These are phyloP conservation scores for Pseudomyrmex gracilis DNA, from an alignment of 1,140 invertebrate genomes.

Conservation along the genomic window DNA sequence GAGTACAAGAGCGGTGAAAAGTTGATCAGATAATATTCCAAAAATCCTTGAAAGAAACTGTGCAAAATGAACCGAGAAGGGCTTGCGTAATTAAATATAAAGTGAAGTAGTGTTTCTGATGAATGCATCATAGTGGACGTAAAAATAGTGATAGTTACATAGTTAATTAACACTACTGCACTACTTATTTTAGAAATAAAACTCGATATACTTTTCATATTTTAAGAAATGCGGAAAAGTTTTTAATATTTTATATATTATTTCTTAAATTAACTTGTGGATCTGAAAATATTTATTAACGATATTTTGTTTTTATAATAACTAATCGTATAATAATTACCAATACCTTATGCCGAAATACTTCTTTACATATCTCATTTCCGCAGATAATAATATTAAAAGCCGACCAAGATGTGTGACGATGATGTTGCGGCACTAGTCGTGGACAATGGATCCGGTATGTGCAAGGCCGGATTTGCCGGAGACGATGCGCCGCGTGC, in stretches of 20 bases:
- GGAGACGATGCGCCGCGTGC: constrained; percentile 92
- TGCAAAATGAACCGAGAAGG: not conserved
- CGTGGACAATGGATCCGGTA: constrained; percentile 94
- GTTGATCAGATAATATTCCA: not conserved
- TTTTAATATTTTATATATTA: not conserved
- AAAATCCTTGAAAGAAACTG: not conserved
- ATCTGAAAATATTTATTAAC: not conserved
- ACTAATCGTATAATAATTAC: not conserved
- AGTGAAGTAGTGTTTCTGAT: constrained; percentile 31
- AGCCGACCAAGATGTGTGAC: constrained; percentile 88
- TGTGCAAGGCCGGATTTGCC: constrained; percentile 94
- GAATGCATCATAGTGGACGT: not conserved
- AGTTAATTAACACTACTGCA: not conserved
- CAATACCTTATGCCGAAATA: not conserved
- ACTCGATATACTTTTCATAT: not conserved
- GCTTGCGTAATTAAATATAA: constrained; percentile 18
- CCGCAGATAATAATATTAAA: constrained; percentile 60
- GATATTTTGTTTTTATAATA: not conserved
- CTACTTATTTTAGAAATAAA: not conserved
- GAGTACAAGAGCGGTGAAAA: not conserved
- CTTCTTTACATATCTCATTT: not conserved
- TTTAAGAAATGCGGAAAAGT: not conserved
- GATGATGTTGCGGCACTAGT: constrained; percentile 92
- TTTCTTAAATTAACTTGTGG: not conserved
- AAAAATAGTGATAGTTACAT: not conserved